These are phyloP conservation scores for Hypanus sabinus DNA, from an alignment of 2,113 vertebrate species.

Conservation along the genomic window DNA sequence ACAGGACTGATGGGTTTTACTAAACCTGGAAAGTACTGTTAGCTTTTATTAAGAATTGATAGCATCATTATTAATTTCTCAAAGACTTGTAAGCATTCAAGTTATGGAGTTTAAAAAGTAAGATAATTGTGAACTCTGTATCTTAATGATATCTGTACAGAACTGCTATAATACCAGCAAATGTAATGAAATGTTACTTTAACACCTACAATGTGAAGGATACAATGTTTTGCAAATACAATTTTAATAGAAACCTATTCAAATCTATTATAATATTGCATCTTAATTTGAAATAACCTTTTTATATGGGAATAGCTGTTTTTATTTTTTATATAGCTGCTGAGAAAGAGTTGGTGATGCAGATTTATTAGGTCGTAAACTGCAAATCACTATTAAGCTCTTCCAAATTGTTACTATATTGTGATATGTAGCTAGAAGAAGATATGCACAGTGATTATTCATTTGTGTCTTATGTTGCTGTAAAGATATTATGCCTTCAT, in stretches of 20 bases:
- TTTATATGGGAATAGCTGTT: neutral
- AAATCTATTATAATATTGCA: neutral
- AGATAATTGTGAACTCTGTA: neutral
- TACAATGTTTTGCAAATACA: neutral
- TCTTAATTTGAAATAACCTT: neutral
- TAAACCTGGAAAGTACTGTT: neutral
- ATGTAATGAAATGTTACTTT: neutral
- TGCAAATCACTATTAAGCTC: neutral
- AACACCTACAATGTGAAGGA: neutral
- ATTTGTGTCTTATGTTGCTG: neutral
- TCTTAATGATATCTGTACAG: neutral
- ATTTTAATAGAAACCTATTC: neutral
- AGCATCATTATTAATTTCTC: neutral
- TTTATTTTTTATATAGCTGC: too few relatives aligned
- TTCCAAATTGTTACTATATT: neutral
- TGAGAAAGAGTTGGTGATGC: neutral
- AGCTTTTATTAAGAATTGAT: neutral
- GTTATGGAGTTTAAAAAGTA: neutral
- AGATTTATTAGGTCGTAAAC: neutral
- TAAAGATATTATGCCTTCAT: neutral
- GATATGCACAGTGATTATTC: neutral
- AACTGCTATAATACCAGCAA: neutral
- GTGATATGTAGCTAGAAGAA: neutral
- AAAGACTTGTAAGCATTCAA: neutral
- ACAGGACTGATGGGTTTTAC: neutral